Conservation (phyloP, 2,113 vertebrate species). For the Odontesthes bonariensis region DNA sequence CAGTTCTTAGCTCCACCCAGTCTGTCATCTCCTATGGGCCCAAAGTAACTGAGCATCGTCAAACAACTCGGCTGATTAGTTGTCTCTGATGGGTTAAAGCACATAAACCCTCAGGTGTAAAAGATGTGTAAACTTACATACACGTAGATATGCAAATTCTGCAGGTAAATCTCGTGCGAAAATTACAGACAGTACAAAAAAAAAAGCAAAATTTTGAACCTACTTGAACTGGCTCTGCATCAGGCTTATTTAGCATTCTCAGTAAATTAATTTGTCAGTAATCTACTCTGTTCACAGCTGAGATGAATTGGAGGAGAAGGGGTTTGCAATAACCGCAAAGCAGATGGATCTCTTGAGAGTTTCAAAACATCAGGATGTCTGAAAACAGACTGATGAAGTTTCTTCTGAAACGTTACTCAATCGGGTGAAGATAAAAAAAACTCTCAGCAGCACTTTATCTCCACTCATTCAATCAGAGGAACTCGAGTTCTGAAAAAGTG, state of each 20-base stretch:
- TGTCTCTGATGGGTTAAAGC: conserved; percentile 27
- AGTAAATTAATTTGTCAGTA: neutral
- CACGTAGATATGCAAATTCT: conserved; percentile 1
- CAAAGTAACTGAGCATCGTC: conserved; percentile 23
- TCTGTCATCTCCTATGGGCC: conserved; percentile 55
- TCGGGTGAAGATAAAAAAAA: neutral
- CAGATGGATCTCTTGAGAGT: no score
- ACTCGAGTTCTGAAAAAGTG: no score
- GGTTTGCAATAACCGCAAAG: neutral
- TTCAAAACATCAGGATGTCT: neutral
- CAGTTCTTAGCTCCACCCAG: conserved; percentile 58
- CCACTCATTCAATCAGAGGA: no score
- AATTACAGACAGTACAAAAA: neutral
- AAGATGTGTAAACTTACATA: conserved; percentile 9
- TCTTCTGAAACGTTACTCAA: neutral
- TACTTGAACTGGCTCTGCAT: neutral
- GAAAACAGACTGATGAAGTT: neutral
- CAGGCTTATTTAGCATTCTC: conserved; percentile 4
- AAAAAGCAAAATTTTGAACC: neutral
- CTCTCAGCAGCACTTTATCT: neutral
- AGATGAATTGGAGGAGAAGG: neutral
- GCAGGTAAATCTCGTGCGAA: neutral
- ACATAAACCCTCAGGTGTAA: neutral
- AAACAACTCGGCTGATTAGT: conserved; percentile 26
- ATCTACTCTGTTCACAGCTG: conserved; percentile 13